A percentile compares a stretch with the other conserved stretches of the same genome.
Conservation (phyloP, 2,113 vertebrate genomes). For the Atlantisia rogersi region DNA sequence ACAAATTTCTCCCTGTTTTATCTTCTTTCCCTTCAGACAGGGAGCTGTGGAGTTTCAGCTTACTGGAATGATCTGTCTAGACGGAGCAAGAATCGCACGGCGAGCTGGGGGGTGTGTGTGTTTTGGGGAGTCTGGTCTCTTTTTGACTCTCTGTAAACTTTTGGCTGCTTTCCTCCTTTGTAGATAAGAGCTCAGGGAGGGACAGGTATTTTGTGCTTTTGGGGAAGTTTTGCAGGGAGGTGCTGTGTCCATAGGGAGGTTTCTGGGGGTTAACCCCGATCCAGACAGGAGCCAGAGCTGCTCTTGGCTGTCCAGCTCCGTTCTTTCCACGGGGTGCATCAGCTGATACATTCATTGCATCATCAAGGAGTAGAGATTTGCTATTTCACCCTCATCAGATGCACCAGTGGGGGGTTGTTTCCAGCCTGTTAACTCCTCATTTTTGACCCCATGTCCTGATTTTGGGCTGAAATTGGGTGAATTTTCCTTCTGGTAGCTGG, state of each 20-base stretch:
- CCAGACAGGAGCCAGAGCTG: neutral
- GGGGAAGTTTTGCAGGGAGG: neutral
- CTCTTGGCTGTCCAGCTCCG: neutral
- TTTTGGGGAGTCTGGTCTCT: too few relatives aligned
- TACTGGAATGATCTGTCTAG: neutral
- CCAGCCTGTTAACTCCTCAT: neutral
- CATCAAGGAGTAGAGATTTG: neutral
- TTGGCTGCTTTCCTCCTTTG: neutral
- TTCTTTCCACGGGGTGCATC: neutral
- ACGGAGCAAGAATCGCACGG: neutral
- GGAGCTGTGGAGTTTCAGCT: neutral
- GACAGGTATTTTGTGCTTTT: too few relatives aligned
- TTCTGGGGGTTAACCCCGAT: neutral
- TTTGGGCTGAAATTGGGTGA: too few relatives aligned
- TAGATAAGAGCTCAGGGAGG: too few relatives aligned
- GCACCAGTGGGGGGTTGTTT: neutral
- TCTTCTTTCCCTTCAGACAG: neutral
- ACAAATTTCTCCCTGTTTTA: neutral
- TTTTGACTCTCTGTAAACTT: neutral
- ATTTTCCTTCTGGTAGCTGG: too few relatives aligned
- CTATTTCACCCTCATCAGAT: fast-evolving
- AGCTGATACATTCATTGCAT: neutral
- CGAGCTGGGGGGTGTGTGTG: neutral
- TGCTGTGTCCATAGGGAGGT: fast-evolving
- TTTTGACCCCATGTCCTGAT: neutral